These are phyloP conservation scores for Leucoptera coffeella DNA, from an alignment of 2,888 invertebrate species.

Conservation along the genomic window DNA sequence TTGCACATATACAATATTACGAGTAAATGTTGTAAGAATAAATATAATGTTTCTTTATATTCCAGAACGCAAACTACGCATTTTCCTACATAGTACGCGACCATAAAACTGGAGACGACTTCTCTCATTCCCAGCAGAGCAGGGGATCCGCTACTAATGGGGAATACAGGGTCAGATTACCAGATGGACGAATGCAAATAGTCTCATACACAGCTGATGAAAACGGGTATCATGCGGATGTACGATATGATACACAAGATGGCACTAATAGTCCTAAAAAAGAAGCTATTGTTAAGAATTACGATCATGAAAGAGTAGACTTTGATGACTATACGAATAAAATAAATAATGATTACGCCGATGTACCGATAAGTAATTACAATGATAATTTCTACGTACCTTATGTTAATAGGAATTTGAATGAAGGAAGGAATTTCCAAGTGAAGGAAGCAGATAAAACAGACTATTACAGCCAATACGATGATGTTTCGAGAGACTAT, in stretches of 20 bases:
- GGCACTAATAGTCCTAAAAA: slow-evolving; percentile 8
- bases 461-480: slow-evolving; percentile 15
- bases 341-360: too few species aligned
- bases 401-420: slow-evolving; percentile 8
- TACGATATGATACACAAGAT: slow-evolving; percentile 50
- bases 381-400: slow-evolving; percentile 6
- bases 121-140: slow-evolving; percentile 59
- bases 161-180: slow-evolving; percentile 61
- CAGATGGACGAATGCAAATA: slow-evolving; percentile 60
- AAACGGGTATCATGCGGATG: slow-evolving; percentile 61
- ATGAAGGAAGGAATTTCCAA: slow-evolving; percentile 9
- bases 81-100: slow-evolving; percentile 62
- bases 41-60: slow-evolving; percentile 4
- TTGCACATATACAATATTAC: too few species aligned
- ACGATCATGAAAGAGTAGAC: background rate
- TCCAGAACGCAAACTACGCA: slow-evolving; percentile 52
- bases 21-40: too few species aligned
- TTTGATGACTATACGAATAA: too few species aligned
- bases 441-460: too few species aligned
- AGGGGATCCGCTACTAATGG: slow-evolving; percentile 59
- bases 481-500: slow-evolving; percentile 24
- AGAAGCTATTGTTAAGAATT: background rate
- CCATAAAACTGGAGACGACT: slow-evolving; percentile 58
- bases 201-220: slow-evolving; percentile 63
- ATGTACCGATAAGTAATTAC: too few species aligned